A percentile compares a stretch with the other conserved stretches of the same genome.
These are phyloP conservation scores for Oxyruncus cristatus DNA, from an alignment of 2,113 vertebrate genomes.

Conservation along the genomic window DNA sequence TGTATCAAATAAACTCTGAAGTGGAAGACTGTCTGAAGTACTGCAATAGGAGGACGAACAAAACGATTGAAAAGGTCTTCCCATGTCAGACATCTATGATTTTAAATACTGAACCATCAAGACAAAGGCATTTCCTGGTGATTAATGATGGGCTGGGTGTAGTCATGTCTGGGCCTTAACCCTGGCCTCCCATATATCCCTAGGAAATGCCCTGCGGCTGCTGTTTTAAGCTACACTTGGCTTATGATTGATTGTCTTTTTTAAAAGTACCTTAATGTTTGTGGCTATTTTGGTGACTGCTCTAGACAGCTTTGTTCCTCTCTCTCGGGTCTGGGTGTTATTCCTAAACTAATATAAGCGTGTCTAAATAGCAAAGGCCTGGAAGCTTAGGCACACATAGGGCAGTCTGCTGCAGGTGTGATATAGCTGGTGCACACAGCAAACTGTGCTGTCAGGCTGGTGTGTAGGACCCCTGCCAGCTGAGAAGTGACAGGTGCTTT, in stretches of 20 bases:
- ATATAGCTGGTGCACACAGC: background rate
- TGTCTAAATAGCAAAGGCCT: background rate
- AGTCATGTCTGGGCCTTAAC: constrained; percentile 65
- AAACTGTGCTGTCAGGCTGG: background rate
- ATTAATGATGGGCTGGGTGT: constrained; percentile 68
- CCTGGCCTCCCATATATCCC: constrained; percentile 57
- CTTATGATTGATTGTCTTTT: constrained; percentile 51
- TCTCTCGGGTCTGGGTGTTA: background rate
- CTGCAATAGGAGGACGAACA: background rate
- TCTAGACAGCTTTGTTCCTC: constrained; percentile 42
- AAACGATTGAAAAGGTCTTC: background rate
- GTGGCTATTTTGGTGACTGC: constrained; percentile 38
- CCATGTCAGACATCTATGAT: constrained; percentile 15
- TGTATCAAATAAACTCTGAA: background rate
- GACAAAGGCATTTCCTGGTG: constrained; percentile 68
- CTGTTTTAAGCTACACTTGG: constrained; percentile 27
- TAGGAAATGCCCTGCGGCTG: constrained; percentile 65
- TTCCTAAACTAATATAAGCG: background rate
- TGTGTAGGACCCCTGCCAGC: background rate
- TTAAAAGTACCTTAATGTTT: constrained; percentile 19
- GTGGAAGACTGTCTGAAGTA: background rate
- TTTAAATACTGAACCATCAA: constrained; percentile 51
- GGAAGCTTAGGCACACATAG: background rate
- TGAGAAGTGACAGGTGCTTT: background rate
- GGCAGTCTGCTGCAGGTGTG: background rate